Evolutionary conservation across 2,888 invertebrate genomes (phyloP), one percentile per base, ranked within the genome.

Genomic region (Plagodis pulveraria): DNA sequence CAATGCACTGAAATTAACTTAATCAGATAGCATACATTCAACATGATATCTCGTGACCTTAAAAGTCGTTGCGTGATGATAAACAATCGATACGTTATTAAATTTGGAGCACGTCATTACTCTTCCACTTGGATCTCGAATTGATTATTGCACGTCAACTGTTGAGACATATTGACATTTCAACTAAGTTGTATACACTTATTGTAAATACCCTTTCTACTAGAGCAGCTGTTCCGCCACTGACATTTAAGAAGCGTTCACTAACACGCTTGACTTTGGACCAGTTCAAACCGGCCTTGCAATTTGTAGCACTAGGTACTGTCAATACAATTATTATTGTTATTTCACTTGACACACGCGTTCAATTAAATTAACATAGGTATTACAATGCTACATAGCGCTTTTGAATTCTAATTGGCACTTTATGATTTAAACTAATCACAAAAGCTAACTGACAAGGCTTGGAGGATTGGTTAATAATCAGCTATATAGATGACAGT

Each of bases 181-280:
- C 51, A 70, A 66, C 74, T 68, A 51, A 69, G 70, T 69, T 67
- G 71, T 76, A 69, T 69, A 71, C 22, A 22, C 66, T 65, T 68
- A 71, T 66, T 65, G 71, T 54, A 56, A 70, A 73, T 73, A 73
- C 71, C 75, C 76, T 81, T 77, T 78, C 76, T 73, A 76, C 68
- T 61, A 62, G 71, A 59, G 65, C 73, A 70, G 71, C 74, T 68
- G 76, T 74, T 70, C 74, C 78, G 74, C 77, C 79, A 81, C 80
- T 89, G 88, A 80, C 89, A 89, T 89, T 89, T 89, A 84, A 77
- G 76, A 81, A 76, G 75, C 73, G 72, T 80, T 75, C 70, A 77
- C 75, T 76, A 70, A 72, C 74, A 74, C 69, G 73, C 69, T 69
- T 79, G 83, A 80, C 86, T 86, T 85, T 87, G 85, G 72, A 82